These are phyloP conservation scores for Gymnarchus niloticus DNA, from an alignment of 2,113 vertebrate species.

Conservation along the genomic window DNA sequence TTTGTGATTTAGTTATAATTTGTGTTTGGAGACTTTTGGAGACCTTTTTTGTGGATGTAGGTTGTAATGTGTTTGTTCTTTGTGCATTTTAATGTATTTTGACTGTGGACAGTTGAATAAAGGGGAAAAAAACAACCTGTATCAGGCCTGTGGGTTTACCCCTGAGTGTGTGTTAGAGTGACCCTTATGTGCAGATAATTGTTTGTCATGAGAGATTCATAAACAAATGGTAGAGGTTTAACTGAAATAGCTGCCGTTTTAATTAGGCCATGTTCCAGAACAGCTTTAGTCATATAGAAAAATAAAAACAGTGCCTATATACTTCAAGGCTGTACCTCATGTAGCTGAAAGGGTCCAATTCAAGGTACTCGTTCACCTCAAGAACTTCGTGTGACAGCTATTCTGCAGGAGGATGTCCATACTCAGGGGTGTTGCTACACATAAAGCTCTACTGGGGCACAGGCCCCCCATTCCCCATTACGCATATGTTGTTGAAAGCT, in stretches of 20 bases:
- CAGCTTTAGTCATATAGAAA: slow-evolving; percentile 27
- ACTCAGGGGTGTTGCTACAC: no score
- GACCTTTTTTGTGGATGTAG: no score
- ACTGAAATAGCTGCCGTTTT: slow-evolving; percentile 47
- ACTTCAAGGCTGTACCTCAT: background rate
- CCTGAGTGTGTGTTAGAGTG: background rate
- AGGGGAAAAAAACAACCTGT: background rate
- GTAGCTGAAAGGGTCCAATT: background rate
- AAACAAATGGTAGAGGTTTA: slow-evolving; percentile 20
- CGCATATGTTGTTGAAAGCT: no score
- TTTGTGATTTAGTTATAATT: no score
- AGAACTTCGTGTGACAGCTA: background rate
- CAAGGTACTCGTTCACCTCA: background rate
- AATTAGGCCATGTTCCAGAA: slow-evolving; percentile 38
- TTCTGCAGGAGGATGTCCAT: background rate
- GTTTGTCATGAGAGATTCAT: slow-evolving; percentile 26
- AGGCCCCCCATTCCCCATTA: no score
- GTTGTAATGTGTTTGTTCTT: no score
- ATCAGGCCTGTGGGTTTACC: background rate
- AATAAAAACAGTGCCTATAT: slow-evolving; percentile 32
- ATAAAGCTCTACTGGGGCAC: no score
- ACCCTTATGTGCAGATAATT: background rate
- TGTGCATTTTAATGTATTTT: no score
- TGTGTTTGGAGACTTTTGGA: no score
- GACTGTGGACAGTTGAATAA: no score